Conservation (phyloP, 2,797 vertebrate genomes). For the Austrolebias charrua region DNA sequence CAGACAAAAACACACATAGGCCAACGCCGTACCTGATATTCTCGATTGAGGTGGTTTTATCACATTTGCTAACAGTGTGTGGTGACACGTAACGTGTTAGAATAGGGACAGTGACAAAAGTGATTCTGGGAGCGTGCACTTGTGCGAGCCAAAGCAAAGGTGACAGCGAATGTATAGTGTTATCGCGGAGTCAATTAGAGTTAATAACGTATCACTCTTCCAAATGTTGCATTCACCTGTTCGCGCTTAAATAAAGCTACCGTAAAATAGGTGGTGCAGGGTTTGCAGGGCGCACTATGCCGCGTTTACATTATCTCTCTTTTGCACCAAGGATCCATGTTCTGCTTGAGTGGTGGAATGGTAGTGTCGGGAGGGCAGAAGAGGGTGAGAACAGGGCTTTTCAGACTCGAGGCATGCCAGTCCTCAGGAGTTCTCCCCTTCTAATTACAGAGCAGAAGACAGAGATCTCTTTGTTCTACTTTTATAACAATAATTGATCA, state of each 20-base stretch:
- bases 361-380: slow-evolving; percentile 12
- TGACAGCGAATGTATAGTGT: slow-evolving; percentile 72
- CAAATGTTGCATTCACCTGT: slow-evolving; percentile 75
- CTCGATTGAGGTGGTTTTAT: slow-evolving; percentile 73
- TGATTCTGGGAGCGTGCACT: slow-evolving; percentile 49
- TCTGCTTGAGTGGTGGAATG: slow-evolving; percentile 59
- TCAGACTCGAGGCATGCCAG: slow-evolving; percentile 70
- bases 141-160: slow-evolving; percentile 60
- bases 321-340: slow-evolving; percentile 69
- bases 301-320: slow-evolving; percentile 75
- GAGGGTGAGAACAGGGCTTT: slow-evolving; percentile 65
- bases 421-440: slow-evolving; percentile 78
- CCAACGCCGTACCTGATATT: slow-evolving; percentile 67
- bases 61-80: slow-evolving; percentile 79
- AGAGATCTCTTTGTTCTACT: slow-evolving; percentile 83
- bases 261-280: slow-evolving; percentile 54
- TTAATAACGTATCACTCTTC: slow-evolving; percentile 79
- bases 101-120: slow-evolving; percentile 64
- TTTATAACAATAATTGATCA: slow-evolving; percentile 87
- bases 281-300: slow-evolving; percentile 59
- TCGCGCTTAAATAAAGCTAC: slow-evolving; percentile 73
- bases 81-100: slow-evolving; percentile 76
- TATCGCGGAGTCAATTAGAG: slow-evolving; percentile 77
- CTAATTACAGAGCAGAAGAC: slow-evolving; percentile 80
- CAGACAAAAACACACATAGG: slow-evolving; percentile 71